These are phyloP conservation scores for Melanotus villosus DNA, from an alignment of 2,888 invertebrate species.

Conservation along the genomic window DNA sequence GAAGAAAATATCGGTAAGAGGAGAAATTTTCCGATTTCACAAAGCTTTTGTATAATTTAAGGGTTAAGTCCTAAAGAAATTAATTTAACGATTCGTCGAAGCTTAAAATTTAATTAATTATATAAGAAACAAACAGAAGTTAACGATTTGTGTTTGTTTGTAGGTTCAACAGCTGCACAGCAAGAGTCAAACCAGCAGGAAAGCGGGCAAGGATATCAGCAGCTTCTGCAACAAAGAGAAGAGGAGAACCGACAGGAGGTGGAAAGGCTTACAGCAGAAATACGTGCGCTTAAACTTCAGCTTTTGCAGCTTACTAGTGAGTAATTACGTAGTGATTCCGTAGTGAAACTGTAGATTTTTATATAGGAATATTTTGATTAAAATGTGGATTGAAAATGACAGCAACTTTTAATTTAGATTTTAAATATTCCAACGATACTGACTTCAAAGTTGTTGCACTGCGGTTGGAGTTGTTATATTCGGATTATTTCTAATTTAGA, in stretches of 20 bases:
- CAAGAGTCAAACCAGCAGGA: slow-evolving; percentile 57
- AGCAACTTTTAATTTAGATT: no score
- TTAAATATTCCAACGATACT: no score
- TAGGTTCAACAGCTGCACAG: slow-evolving; percentile 61
- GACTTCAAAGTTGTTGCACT: no score
- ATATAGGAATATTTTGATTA: no score
- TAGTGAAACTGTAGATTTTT: no score
- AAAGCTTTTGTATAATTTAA: background rate
- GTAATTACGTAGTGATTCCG: no score
- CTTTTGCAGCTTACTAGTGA: slow-evolving; percentile 73
- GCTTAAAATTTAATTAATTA: slow-evolving; percentile 23
- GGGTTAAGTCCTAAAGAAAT: background rate
- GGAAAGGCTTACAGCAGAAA: slow-evolving; percentile 75
- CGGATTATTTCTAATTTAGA: slow-evolving; percentile 28
- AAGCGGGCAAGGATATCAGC: slow-evolving; percentile 67
- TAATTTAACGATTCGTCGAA: slow-evolving; percentile 9
- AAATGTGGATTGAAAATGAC: no score
- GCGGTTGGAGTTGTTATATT: slow-evolving; percentile 13
- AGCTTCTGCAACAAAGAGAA: slow-evolving; percentile 73
- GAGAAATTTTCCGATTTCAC: background rate
- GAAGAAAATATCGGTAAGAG: background rate
- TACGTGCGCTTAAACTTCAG: slow-evolving; percentile 74
- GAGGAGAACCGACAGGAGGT: slow-evolving; percentile 75
- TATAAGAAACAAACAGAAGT: slow-evolving; percentile 21
- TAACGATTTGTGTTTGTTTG: slow-evolving; percentile 17